A percentile compares a stretch with the other conserved stretches of the same genome.
Conservation (phyloP, 2,113 vertebrate genomes). For the Gobio gobio region DNA sequence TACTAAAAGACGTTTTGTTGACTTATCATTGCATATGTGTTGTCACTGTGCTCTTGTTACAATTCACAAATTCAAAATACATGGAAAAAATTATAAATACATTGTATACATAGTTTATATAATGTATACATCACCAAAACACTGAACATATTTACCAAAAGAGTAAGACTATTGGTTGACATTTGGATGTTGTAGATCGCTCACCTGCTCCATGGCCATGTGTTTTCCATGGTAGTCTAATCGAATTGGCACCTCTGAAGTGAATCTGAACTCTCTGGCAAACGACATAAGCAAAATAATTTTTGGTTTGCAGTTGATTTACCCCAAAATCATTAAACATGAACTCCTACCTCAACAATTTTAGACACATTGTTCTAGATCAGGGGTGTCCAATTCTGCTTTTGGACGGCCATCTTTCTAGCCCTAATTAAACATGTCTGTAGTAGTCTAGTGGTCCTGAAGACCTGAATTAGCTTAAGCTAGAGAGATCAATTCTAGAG, state of each 20-base stretch:
- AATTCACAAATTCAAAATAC: not conserved
- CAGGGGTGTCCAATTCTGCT: not conserved
- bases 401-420: not conserved
- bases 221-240: conserved; percentile 98
- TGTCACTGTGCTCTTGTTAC: not conserved
- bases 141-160: not conserved
- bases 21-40: not conserved
- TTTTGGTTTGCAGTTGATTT: not conserved
- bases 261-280: conserved; percentile 94
- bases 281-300: conserved; percentile 35
- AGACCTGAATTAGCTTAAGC: no score
- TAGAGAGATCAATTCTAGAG: not conserved
- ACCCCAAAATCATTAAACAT: not conserved
- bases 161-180: not conserved
- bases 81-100: no score
- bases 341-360: no score
- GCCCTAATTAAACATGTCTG: not conserved
- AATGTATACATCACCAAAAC: not conserved
- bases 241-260: conserved; percentile 94
- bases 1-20: not conserved
- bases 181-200: not conserved
- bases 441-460: no score
- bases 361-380: not conserved
- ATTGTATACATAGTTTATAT: not conserved
- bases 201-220: conserved; percentile 80